Base-by-base conservation (phyloP, 2,797 vertebrate species). In the Pristis pectinata region DNA sequence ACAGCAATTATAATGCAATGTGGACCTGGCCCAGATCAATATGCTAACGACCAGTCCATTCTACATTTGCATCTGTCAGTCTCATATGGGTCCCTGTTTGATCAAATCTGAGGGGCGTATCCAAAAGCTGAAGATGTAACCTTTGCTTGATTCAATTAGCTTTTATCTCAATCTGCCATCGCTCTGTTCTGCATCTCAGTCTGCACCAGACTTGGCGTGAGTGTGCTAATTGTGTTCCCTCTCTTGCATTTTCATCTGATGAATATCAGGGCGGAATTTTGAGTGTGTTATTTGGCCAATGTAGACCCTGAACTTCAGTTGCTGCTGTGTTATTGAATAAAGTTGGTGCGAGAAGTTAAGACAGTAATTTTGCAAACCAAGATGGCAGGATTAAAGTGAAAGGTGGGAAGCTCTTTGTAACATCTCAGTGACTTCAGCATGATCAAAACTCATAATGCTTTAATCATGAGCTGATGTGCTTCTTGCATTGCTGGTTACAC, bases 131-230 rank as follows among this genome's bases (percentile, higher is more conserved):
- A 11, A 41, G 59, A 24, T 4, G 61, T 91, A 67, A 91, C 87
- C 87, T 67, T 91, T 91, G 17, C n/a, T 41, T 67, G 87, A 91
- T 91, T 91, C 34, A 91, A 91, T 91, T 67, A 41, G 30, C 34
- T 91, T 91, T 67, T 24, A 41, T 67, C 17, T 91, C 87, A 67
- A 61, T 91, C n/a, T 24, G n/a, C 61, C 9, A 19, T 7, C 41
- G 59, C 19, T 91, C 56, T 5, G 87, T 4, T 22, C 9, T 41
- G 59, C n/a, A 3, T 1, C 19, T 10, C 59, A 37, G n/a, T 61
- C 5, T 9, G 17, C 11, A 37, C 3, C n/a, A 27, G n/a, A 7
- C 61, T 64, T 19, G 1, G n/a, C 17, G 1, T 9, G 13, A 91
- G 59, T 19, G 59, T 37, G 6, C 30, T 87, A 91, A 61, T 91